A percentile compares a stretch with the other conserved stretches of the same genome.
These are phyloP conservation scores for Florisuga fusca DNA, from an alignment of 2,797 vertebrate genomes.

Conservation along the genomic window DNA sequence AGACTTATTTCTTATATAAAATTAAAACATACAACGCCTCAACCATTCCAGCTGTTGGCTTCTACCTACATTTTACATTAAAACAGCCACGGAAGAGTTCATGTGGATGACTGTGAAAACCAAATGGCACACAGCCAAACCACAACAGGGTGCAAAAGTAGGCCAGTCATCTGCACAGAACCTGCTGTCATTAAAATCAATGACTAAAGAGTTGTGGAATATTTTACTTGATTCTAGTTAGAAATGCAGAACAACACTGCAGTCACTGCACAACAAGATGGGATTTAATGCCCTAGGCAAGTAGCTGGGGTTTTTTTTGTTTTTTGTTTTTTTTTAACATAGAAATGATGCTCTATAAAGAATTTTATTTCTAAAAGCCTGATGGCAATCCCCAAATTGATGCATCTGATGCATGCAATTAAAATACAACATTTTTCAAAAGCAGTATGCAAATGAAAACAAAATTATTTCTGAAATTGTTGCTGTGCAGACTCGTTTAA, in stretches of 20 bases:
- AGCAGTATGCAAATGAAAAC: not conserved
- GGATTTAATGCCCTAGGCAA: slow-evolving; percentile 7
- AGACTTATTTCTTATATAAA: not conserved
- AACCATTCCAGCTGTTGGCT: not conserved
- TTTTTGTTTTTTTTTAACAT: not conserved
- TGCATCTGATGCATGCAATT: not conserved
- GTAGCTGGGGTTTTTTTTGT: no score
- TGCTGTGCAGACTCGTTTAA: not conserved
- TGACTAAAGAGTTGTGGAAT: slow-evolving; percentile 5
- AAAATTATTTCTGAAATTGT: not conserved
- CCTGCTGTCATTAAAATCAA: slow-evolving; percentile 47
- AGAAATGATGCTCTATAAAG: not conserved
- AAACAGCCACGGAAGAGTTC: not conserved
- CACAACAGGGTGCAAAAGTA: slow-evolving; percentile 56
- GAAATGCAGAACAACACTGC: slow-evolving; percentile 13
- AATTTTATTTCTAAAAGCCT: not conserved
- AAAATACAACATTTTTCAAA: not conserved
- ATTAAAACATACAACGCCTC: not conserved
- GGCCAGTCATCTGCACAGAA: slow-evolving; percentile 54
- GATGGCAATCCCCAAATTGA: not conserved
- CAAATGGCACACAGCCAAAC: slow-evolving; percentile 47
- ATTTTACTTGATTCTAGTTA: slow-evolving; percentile 44
- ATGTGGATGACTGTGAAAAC: not conserved
- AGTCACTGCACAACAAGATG: not conserved
- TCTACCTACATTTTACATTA: slow-evolving; percentile 23